Percentiles rank a stretch among this genome's conserved stretches.
These are phyloP conservation scores for Mormyrus hasselquistii DNA, from an alignment of 2,797 vertebrate genomes.

Conservation along the genomic window DNA sequence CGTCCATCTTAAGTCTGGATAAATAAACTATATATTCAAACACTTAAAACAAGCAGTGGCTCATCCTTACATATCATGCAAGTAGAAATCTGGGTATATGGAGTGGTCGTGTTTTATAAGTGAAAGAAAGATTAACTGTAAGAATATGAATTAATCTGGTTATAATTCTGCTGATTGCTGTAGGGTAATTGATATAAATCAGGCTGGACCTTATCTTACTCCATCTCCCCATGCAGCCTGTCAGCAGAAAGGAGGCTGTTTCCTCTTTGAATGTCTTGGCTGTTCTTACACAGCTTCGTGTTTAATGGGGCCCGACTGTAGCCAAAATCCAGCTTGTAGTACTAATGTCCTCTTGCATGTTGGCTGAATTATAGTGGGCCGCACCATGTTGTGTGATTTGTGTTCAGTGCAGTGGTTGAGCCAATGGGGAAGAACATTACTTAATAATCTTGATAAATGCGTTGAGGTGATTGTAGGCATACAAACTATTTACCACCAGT, in stretches of 20 bases:
- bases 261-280: not conserved
- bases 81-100: not conserved
- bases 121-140: not conserved
- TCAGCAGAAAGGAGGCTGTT: not conserved
- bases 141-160: not conserved
- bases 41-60: not conserved
- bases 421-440: not conserved
- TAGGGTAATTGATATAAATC: not conserved
- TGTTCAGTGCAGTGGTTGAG: not conserved
- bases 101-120: not conserved
- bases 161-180: not conserved
- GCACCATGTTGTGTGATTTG: not conserved
- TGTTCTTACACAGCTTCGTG: not conserved
- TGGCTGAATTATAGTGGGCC: not conserved
- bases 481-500: not conserved
- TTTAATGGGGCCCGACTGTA: constrained; percentile 9
- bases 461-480: not conserved
- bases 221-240: not conserved
- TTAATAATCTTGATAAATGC: not conserved
- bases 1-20: not conserved
- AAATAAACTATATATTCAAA: not conserved
- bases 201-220: not conserved
- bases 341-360: not conserved
- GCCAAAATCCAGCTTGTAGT: too few species aligned
- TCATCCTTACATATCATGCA: not conserved